Evolutionary conservation across 2,888 invertebrate species (phyloP).

Genomic region (Griposia aprilina): DNA sequence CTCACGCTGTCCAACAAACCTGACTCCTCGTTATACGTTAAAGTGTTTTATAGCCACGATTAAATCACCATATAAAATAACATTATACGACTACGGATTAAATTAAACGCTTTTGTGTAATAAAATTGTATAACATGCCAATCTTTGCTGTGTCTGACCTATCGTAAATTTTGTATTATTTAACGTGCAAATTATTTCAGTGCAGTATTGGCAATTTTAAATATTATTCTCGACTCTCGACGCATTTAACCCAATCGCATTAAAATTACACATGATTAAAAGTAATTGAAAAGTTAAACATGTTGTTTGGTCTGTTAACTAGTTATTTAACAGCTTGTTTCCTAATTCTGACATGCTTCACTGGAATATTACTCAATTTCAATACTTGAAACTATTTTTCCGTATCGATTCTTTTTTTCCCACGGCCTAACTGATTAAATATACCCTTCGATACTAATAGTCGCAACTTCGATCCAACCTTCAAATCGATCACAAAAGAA

Average conservation of each 20-base stretch:
- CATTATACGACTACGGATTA: slow-evolving; percentile 70
- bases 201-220: slow-evolving; percentile 41
- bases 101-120: slow-evolving; percentile 74
- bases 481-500: slow-evolving; percentile 84
- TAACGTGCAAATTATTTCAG: slow-evolving; percentile 44
- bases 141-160: slow-evolving; percentile 59
- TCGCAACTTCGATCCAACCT: slow-evolving; percentile 75
- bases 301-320: slow-evolving; percentile 46
- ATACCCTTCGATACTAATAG: slow-evolving; percentile 70
- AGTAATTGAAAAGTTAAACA: slow-evolving; percentile 56
- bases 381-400: slow-evolving; percentile 42
- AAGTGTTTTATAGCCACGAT: slow-evolving; percentile 69
- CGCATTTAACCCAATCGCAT: slow-evolving; percentile 46
- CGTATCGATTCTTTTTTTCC: slow-evolving; percentile 63
- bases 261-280: slow-evolving; percentile 47
- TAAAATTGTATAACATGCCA: slow-evolving; percentile 72
- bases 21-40: slow-evolving; percentile 53
- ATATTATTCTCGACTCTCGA: slow-evolving; percentile 36
- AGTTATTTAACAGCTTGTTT: slow-evolving; percentile 46
- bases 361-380: slow-evolving; percentile 49
- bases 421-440: slow-evolving; percentile 69
- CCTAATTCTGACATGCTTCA: slow-evolving; percentile 29
- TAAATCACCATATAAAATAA: slow-evolving; percentile 74
- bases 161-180: slow-evolving; percentile 50
- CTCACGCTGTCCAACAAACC: slow-evolving; percentile 59